phyloP scores from a whole-genome alignment of 2,888 invertebrate genomes.

The Caenorhabditis japonica region DNA sequence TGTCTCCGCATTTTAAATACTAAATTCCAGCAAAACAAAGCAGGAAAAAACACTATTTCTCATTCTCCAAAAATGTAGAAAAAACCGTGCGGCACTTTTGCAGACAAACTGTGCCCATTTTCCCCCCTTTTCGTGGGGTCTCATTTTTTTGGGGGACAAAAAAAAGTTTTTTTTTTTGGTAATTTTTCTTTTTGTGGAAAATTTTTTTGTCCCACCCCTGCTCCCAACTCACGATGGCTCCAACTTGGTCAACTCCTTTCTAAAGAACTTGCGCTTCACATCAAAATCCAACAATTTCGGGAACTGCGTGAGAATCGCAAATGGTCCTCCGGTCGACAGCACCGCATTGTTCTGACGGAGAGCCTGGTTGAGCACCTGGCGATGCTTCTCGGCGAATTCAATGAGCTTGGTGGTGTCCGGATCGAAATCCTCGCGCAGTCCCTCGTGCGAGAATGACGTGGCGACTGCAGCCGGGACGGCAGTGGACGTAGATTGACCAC shows the following conservation, averaged over 20 bases:
- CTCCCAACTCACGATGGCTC: conserved; percentile 82
- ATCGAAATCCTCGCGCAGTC: conserved; percentile 77
- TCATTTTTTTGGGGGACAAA: no score
- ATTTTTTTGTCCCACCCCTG: no score
- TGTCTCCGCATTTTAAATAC: no score
- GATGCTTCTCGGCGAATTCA: conserved; percentile 89
- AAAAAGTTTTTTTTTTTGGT: no score
- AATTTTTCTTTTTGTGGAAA: no score
- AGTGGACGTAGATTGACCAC: no score
- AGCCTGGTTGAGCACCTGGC: conserved; percentile 90
- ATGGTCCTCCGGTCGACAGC: conserved; percentile 84
- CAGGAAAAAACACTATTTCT: no score
- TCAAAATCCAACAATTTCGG: conserved; percentile 90
- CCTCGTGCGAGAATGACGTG: conserved; percentile 37
- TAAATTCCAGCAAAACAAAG: no score
- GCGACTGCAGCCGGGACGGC: conserved; percentile 21
- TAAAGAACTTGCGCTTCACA: conserved; percentile 88
- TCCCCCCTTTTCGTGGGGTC: no score
- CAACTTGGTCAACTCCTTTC: conserved; percentile 87
- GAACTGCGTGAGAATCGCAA: conserved; percentile 89
- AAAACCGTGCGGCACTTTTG: no score
- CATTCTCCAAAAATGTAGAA: no score
- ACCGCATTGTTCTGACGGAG: conserved; percentile 82
- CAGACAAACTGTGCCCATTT: no score
- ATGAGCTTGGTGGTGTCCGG: conserved; percentile 86